phyloP scores from a whole-genome alignment of 2,797 vertebrate species.

The Sebastes aleutianus region DNA sequence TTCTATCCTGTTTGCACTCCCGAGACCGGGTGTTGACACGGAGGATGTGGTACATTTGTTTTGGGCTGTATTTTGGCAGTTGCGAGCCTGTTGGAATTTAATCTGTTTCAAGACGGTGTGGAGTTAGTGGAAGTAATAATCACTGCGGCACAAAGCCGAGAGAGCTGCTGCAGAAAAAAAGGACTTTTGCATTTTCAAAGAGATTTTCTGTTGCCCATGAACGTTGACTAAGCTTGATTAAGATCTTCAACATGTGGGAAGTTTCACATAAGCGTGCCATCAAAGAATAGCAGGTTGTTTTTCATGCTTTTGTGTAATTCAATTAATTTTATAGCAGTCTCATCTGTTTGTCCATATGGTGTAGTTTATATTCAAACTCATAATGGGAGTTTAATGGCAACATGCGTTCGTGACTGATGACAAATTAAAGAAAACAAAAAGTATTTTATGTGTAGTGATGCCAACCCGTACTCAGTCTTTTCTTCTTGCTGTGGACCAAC shows the following conservation, averaged over 20 bases:
- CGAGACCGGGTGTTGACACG: constrained; percentile 14
- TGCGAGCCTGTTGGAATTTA: constrained; percentile 50
- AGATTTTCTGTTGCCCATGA: constrained; percentile 21
- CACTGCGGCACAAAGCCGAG: constrained; percentile 6
- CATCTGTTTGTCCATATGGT: constrained; percentile 49
- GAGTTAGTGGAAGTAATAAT: constrained; percentile 33
- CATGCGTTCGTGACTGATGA: constrained; percentile 28
- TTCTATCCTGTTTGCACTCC: constrained; percentile 19
- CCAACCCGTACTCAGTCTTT: background rate
- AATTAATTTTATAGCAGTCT: constrained; percentile 19
- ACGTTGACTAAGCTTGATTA: constrained; percentile 29
- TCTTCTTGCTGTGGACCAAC: background rate
- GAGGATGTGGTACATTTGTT: constrained; percentile 50
- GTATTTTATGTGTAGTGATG: constrained; percentile 11
- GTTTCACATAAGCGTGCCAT: constrained; percentile 11
- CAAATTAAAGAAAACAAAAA: constrained; percentile 42
- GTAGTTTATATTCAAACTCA: constrained; percentile 24
- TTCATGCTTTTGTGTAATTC: constrained; percentile 8
- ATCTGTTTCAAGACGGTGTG: constrained; percentile 49
- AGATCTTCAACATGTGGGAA: constrained; percentile 27
- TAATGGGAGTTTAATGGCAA: constrained; percentile 56
- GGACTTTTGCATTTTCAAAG: constrained; percentile 18
- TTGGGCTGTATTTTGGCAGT: constrained; percentile 53
- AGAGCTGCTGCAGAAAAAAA: constrained; percentile 9
- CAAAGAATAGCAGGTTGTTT: background rate